These are phyloP conservation scores for Lissonota sp. DNA, from an alignment of 2,888 invertebrate genomes.

Conservation along the genomic window DNA sequence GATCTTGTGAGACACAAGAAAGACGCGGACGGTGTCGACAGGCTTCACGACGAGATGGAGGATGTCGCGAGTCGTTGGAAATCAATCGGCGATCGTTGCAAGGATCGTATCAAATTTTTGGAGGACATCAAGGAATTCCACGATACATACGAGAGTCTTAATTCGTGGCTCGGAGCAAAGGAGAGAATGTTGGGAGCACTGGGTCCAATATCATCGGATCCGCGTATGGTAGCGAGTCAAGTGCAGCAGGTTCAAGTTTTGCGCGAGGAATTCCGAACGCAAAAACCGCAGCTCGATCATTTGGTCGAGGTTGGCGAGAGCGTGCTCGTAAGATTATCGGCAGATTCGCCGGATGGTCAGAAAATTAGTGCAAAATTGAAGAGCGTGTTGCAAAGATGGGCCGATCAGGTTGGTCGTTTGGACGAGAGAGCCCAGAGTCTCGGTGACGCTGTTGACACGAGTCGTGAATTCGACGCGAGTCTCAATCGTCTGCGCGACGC, in stretches of 20 bases:
- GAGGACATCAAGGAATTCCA: slow-evolving; percentile 96
- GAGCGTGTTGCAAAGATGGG: slow-evolving; percentile 91
- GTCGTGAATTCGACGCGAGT: slow-evolving; percentile 96
- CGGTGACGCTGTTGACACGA: slow-evolving; percentile 96
- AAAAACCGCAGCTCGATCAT: slow-evolving; percentile 95
- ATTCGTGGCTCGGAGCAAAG: slow-evolving; percentile 95
- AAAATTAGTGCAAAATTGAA: slow-evolving; percentile 90
- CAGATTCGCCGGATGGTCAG: slow-evolving; percentile 87
- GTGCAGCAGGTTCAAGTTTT: slow-evolving; percentile 96
- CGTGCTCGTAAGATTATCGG: slow-evolving; percentile 87
- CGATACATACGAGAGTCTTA: slow-evolving; percentile 93
- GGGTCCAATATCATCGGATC: slow-evolving; percentile 98
- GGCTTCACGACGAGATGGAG: slow-evolving; percentile 93
- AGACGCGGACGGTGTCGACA: slow-evolving; percentile 92
- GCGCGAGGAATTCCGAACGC: slow-evolving; percentile 96
- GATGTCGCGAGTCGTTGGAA: slow-evolving; percentile 94
- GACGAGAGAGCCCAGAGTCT: slow-evolving; percentile 95
- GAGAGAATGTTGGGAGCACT: slow-evolving; percentile 98
- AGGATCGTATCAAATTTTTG: slow-evolving; percentile 89
- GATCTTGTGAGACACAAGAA: slow-evolving; percentile 94
- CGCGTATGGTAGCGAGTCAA: slow-evolving; percentile 97
- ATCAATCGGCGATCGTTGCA: slow-evolving; percentile 93
- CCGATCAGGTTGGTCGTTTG: slow-evolving; percentile 90
- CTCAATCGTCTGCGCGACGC: slow-evolving; percentile 93
- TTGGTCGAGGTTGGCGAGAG: slow-evolving; percentile 92